Base-by-base conservation (phyloP, 2,113 vertebrate species). In the Potamarius usumacintae region DNA sequence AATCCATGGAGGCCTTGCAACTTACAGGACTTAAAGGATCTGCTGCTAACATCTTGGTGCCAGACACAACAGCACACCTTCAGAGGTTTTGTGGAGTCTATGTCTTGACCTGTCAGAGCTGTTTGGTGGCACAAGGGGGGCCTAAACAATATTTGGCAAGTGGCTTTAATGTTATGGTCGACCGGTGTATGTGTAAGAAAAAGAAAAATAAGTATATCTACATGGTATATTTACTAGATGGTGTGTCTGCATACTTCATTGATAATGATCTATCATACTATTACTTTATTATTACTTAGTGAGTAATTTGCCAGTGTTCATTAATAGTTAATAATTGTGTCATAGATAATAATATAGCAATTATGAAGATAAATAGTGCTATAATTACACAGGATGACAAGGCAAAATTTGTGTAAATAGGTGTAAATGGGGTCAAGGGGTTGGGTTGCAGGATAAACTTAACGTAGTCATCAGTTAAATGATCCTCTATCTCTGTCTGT, bases 291-390 rank as follows among this genome's bases (percentile, higher is more conserved):
- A 27, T 12, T 67, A 27, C n/a, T 67, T 67, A 67, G 1, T 67
- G 15, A 60, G 58, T 60, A 60, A 60, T 77, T 80, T 87, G 58
- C 2, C 90, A 97, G 96, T 80, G 34, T 20, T 42, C 0, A 1
- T 42, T 48, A 18, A 0, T 42, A 48, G 30, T 34, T 72, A 34
- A 72, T 71, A 34, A 2, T 34, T 30, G 27, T 30, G 25, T 15
- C n/a, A 25, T 69, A 15, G 3, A 1, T 69, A 69, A 30, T 69
- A 30, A 42, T 72, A 69, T 71, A 71, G 65, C 7, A 69, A 27
- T 30, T 69, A 22, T 63, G 7, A 8, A 63, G 25, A n/a, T 1
- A 63, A 25, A 60, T 3, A 63, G 62, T 58, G 60, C 20, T 63
- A 25, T 63, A 67, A 10, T 4, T 65, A 71, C n/a, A 67, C 14